phyloP scores from a whole-genome alignment of 2,797 vertebrate species.

The Morus bassanus region DNA sequence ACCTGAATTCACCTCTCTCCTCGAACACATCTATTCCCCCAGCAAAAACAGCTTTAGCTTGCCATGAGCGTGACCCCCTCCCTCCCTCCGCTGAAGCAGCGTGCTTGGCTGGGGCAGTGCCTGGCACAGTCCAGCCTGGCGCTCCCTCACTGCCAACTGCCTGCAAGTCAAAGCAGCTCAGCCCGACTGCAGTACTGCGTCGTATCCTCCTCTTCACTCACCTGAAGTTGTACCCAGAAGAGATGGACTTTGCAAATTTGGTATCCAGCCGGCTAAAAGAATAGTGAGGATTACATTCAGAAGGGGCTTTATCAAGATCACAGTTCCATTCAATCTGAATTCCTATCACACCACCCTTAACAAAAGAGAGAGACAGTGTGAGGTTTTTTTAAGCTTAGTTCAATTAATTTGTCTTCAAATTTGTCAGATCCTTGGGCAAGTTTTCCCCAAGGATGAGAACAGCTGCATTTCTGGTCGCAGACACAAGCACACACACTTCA shows the following conservation, averaged over 20 bases:
- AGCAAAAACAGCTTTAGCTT: background rate
- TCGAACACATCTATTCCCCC: background rate
- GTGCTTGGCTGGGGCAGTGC: background rate
- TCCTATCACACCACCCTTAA: conserved; percentile 91
- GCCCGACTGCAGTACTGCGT: background rate
- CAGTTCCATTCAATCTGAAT: conserved; percentile 94
- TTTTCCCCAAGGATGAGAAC: background rate
- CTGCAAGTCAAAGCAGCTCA: background rate
- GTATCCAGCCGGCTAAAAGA: conserved; percentile 90
- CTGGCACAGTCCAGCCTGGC: background rate
- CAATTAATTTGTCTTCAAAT: background rate
- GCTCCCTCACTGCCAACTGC: background rate
- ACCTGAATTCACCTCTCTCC: background rate
- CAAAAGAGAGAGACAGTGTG: conserved; percentile 56
- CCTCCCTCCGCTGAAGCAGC: background rate
- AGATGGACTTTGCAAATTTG: conserved; percentile 74
- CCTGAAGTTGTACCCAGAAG: conserved; percentile 97
- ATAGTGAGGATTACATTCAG: conserved; percentile 88
- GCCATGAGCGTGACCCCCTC: background rate
- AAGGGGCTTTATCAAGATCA: conserved; percentile 88
- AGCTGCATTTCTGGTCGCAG: background rate
- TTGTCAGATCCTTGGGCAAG: background rate
- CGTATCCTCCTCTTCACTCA: background rate
- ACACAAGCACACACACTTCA: accelerated
- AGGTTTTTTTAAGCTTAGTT: conserved; percentile 15